Evolutionary conservation across 2,888 invertebrate species (phyloP).

Genomic region (Chymomyza amoena): DNA sequence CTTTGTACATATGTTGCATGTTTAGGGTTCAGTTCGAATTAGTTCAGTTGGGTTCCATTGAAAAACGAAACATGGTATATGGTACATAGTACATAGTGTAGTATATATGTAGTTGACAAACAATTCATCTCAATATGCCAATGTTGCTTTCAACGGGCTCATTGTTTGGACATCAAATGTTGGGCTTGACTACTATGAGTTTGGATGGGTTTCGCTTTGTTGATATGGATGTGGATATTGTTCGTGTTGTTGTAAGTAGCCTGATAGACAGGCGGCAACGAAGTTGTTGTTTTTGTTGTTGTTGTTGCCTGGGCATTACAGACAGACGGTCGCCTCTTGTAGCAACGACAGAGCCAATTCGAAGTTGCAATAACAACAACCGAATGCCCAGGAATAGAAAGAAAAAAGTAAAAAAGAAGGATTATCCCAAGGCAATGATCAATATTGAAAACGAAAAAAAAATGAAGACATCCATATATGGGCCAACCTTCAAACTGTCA

Average conservation of each 20-base stretch:
- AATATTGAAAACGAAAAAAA: slow-evolving; percentile 64
- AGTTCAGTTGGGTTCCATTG: slow-evolving; percentile 31
- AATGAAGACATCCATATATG: slow-evolving; percentile 66
- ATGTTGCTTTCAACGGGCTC: slow-evolving; percentile 69
- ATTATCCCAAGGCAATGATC: slow-evolving; percentile 76
- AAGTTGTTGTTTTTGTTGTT: background rate
- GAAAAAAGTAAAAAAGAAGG: slow-evolving; percentile 57
- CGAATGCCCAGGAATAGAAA: background rate
- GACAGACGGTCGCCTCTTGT: slow-evolving; percentile 27
- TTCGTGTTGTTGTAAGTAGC: slow-evolving; percentile 40
- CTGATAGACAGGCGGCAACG: slow-evolving; percentile 3
- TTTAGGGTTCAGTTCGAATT: slow-evolving; percentile 29
- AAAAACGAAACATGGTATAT: slow-evolving; percentile 33
- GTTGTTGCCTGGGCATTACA: background rate
- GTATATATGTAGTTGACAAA: slow-evolving; percentile 18
- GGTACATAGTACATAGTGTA: background rate
- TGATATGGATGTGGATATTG: slow-evolving; percentile 30
- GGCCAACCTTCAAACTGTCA: slow-evolving; percentile 20
- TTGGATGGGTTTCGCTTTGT: background rate
- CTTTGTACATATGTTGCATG: slow-evolving; percentile 19
- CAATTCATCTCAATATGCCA: slow-evolving; percentile 74
- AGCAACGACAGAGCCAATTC: slow-evolving; percentile 33
- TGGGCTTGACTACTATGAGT: background rate
- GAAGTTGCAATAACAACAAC: slow-evolving; percentile 32
- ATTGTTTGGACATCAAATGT: slow-evolving; percentile 65